Conservation (phyloP, 2,888 invertebrate species). For the Prosopocoilus inquinatus region DNA sequence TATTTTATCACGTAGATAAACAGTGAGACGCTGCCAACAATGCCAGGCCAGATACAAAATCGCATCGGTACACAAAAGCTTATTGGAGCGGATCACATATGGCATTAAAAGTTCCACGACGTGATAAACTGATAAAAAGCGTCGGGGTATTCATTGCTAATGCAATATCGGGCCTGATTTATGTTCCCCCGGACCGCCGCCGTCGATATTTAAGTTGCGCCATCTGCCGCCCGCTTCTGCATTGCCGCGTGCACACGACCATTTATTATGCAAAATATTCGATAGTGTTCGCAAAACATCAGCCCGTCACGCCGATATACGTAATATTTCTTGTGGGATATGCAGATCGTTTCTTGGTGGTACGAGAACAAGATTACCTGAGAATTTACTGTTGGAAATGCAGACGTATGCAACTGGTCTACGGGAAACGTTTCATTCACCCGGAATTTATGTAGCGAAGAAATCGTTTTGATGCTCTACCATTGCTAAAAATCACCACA, state of each 20-base stretch:
- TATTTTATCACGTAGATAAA: too few species aligned
- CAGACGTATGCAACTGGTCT: too few species aligned
- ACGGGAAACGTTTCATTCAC: too few species aligned
- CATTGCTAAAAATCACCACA: too few species aligned
- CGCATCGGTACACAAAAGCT: neutral
- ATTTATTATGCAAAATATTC: slow-evolving; percentile 12
- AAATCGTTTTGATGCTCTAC: too few species aligned
- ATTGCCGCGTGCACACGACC: slow-evolving; percentile 14
- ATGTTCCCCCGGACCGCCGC: slow-evolving; percentile 27
- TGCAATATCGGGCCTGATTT: slow-evolving; percentile 35
- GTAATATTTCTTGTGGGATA: neutral
- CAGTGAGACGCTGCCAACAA: too few species aligned
- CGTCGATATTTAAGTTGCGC: slow-evolving; percentile 26
- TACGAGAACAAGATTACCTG: too few species aligned
- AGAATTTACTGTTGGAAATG: too few species aligned
- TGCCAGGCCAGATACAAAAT: too few species aligned
- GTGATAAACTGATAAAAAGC: slow-evolving; percentile 34
- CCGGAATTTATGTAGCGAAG: too few species aligned
- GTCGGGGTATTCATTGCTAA: slow-evolving; percentile 32
- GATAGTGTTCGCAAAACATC: slow-evolving; percentile 3
- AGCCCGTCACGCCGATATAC: neutral
- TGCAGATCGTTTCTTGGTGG: neutral
- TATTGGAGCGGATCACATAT: slow-evolving; percentile 12
- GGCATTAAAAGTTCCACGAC: slow-evolving; percentile 33
- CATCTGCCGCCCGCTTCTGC: slow-evolving; percentile 21